Evolutionary conservation across 2,113 vertebrate species (phyloP), one percentile per base, ranked within the genome.

Genomic region (Connochaetes taurinus): DNA sequence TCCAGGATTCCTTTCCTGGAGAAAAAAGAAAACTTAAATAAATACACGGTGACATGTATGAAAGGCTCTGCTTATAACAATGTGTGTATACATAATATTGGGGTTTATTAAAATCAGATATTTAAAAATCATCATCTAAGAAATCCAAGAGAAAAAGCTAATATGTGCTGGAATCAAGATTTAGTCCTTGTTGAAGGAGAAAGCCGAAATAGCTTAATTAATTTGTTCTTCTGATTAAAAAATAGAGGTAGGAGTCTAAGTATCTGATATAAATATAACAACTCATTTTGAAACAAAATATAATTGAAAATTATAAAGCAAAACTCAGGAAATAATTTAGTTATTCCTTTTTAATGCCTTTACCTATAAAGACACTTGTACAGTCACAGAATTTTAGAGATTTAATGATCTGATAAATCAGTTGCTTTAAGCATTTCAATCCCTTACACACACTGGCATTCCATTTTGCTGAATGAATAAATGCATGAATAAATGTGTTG

Each of bases 241-340:
- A 91, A 90, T 81, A 95, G 96, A 92, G 33, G 14, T 83, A 97
- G 7, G 16, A 96, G 12, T 55, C 33, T 93, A 94, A 67, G 36
- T 33, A 91, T 84, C 36, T 91, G 74, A 93, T 90, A 91, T 76
- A 94, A 94, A 91, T 60, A 95, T 78, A 91, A 53, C 62, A 82
- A 92, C 45, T 82, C 53, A 91, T 88, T 97, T 74, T 97, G 14
- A 4, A 87, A 91, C 81, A 81, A 91, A 97, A 95, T 47, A 58
- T 81, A 95, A 96, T 64, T 88, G 36, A 97, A 96, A 95, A 91
- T 93, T 95, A 96, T 81, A 85, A 95, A 89, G 5, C 6, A 78
- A 94, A 95, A 84, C 4, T 95, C 43, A 50, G 23, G 33, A 96
- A 86, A 94, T 82, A 92, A 90, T 90, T 95, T 81, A 94, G 17